A percentile compares a stretch with the other conserved stretches of the same genome.
These are phyloP conservation scores for Nephrotoma guestfalica DNA, from an alignment of 2,888 invertebrate genomes.

Conservation along the genomic window DNA sequence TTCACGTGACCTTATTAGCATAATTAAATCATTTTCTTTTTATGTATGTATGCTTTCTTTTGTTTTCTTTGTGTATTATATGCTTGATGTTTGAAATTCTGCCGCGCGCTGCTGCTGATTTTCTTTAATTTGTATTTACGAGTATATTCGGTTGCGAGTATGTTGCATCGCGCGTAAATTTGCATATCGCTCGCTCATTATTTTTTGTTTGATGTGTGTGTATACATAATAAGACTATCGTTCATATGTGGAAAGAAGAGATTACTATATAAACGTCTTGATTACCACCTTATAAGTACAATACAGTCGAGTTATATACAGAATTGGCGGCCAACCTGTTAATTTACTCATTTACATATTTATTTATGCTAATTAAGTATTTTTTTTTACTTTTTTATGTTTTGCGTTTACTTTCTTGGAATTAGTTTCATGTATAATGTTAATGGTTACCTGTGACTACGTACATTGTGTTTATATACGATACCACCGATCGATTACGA, in stretches of 20 bases:
- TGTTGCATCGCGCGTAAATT: background rate
- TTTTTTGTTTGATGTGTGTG: background rate
- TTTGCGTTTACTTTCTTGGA: background rate
- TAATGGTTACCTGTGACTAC: background rate
- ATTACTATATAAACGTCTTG: background rate
- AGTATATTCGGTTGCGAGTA: background rate
- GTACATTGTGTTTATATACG: background rate
- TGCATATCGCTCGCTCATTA: background rate
- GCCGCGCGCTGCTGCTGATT: background rate
- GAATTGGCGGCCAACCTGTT: background rate
- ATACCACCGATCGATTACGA: background rate
- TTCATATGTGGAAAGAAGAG: too few species aligned
- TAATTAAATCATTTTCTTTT: slow-evolving; percentile 28
- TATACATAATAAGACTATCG: background rate
- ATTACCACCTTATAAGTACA: background rate
- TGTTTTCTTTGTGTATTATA: slow-evolving; percentile 4
- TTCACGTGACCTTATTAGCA: slow-evolving; percentile 20
- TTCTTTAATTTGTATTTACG: background rate
- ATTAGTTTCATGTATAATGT: background rate
- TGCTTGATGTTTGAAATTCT: background rate
- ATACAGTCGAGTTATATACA: background rate
- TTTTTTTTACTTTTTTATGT: background rate
- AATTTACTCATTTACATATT: background rate
- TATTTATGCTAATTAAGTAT: background rate
- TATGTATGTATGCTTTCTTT: slow-evolving; percentile 5